Conservation (phyloP, 2,797 vertebrate species). For the Cephalopachus bancanus region DNA sequence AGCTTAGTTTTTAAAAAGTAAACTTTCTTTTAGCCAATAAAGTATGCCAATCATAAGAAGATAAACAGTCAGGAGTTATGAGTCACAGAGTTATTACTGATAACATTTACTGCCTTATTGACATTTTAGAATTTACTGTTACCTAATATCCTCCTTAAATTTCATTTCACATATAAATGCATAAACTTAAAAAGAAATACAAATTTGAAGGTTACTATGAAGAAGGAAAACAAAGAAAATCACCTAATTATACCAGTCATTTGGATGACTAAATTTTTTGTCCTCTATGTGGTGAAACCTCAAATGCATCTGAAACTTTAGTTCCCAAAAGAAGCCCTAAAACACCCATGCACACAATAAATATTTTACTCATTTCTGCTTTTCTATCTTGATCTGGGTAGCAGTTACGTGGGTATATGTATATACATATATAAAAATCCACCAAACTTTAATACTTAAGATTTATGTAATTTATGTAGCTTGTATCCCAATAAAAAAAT, state of each 20-base stretch:
- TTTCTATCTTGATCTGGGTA: constrained; percentile 47
- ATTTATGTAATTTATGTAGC: constrained; percentile 53
- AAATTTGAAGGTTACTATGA: constrained; percentile 2
- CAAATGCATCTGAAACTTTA: constrained; percentile 52
- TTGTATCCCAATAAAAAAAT: neutral
- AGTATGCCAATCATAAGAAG: neutral
- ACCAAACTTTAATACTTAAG: neutral
- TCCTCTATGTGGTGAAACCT: constrained; percentile 56
- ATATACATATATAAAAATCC: neutral
- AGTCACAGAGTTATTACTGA: constrained; percentile 8
- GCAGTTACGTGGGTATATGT: neutral
- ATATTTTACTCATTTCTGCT: constrained; percentile 33
- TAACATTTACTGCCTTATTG: constrained; percentile 46
- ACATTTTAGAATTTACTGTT: constrained; percentile 38
- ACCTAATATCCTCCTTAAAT: constrained; percentile 37
- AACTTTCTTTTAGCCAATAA: constrained; percentile 9
- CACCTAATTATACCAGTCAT: neutral
- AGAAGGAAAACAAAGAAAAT: constrained; percentile 47
- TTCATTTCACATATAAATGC: constrained; percentile 43
- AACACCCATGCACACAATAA: neutral
- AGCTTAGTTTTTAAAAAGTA: constrained; percentile 54
- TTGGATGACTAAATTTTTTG: constrained; percentile 3
- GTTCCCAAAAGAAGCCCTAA: neutral
- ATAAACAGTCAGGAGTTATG: constrained; percentile 31
- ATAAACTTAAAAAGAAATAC: constrained; percentile 48